Conservation (phyloP, 2,888 invertebrate genomes). For the Lamellibrachia satsuma region DNA sequence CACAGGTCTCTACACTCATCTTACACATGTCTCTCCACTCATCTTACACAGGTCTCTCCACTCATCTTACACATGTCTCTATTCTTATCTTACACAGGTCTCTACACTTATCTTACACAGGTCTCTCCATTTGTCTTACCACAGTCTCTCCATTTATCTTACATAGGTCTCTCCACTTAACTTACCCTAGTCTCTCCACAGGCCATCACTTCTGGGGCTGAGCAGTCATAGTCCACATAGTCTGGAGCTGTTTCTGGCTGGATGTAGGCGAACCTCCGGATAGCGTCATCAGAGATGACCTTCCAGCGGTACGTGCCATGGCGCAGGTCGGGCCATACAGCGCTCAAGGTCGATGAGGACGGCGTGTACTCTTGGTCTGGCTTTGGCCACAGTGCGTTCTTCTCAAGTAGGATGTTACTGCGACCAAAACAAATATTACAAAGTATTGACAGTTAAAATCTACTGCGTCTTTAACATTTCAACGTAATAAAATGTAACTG, state of each 20-base stretch:
- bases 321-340: slow-evolving; percentile 25
- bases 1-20: too few relatives aligned
- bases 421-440: neutral
- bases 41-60: too few relatives aligned
- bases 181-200: neutral
- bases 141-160: too few relatives aligned
- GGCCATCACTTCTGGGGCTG: slow-evolving; percentile 21
- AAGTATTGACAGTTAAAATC: neutral
- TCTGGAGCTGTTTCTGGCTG: neutral
- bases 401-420: neutral
- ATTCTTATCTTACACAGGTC: too few relatives aligned
- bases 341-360: slow-evolving; percentile 14
- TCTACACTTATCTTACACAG: too few relatives aligned
- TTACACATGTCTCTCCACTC: too few relatives aligned
- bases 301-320: slow-evolving; percentile 23
- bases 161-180: too few relatives aligned
- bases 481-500: too few relatives aligned
- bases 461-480: neutral
- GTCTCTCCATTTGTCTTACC: too few relatives aligned
- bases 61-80: too few relatives aligned
- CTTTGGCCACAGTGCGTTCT: neutral
- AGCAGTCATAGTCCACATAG: slow-evolving; percentile 7
- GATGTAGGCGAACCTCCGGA: neutral
- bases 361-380: slow-evolving; percentile 19
- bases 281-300: neutral